These are phyloP conservation scores for Drosophila dives DNA, from an alignment of 2,888 invertebrate species.

Conservation along the genomic window DNA sequence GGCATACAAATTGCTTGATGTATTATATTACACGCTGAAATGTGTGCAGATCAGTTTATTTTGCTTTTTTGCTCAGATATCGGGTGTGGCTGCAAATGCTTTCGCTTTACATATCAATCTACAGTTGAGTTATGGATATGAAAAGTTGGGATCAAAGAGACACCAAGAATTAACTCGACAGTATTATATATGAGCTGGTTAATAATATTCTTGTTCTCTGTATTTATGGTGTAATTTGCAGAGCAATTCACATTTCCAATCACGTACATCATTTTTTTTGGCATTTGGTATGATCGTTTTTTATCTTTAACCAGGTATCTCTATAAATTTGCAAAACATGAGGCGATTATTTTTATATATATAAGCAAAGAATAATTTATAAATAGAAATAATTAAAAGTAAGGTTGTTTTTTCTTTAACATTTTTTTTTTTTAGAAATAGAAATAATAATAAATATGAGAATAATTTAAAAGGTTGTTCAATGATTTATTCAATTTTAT, in stretches of 20 bases:
- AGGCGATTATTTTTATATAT: not conserved
- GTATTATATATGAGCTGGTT: slow-evolving; percentile 18
- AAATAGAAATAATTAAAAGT: not conserved
- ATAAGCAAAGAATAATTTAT: not conserved
- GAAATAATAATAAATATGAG: not conserved
- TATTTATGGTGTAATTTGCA: slow-evolving; percentile 14
- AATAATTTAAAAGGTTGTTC: not conserved
- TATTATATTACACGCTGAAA: slow-evolving; percentile 56
- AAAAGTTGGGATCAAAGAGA: slow-evolving; percentile 15
- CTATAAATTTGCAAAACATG: not conserved
- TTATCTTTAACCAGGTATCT: slow-evolving; percentile 21
- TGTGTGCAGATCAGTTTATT: slow-evolving; percentile 25
- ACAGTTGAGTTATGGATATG: slow-evolving; percentile 27
- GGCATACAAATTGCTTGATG: slow-evolving; percentile 66
- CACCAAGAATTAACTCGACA: slow-evolving; percentile 33
- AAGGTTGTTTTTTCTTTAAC: not conserved
- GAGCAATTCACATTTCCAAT: slow-evolving; percentile 19
- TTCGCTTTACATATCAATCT: slow-evolving; percentile 68
- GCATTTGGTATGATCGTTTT: slow-evolving; percentile 7
- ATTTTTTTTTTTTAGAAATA: not conserved
- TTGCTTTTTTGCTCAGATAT: slow-evolving; percentile 42
- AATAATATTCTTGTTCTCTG: slow-evolving; percentile 26
- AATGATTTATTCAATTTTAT: not conserved
- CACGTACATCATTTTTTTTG: slow-evolving; percentile 33
- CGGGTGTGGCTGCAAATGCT: slow-evolving; percentile 66